These are phyloP conservation scores for Phenganax marumi DNA, from an alignment of 92 coral and sea anemone species.

Conservation along the genomic window DNA sequence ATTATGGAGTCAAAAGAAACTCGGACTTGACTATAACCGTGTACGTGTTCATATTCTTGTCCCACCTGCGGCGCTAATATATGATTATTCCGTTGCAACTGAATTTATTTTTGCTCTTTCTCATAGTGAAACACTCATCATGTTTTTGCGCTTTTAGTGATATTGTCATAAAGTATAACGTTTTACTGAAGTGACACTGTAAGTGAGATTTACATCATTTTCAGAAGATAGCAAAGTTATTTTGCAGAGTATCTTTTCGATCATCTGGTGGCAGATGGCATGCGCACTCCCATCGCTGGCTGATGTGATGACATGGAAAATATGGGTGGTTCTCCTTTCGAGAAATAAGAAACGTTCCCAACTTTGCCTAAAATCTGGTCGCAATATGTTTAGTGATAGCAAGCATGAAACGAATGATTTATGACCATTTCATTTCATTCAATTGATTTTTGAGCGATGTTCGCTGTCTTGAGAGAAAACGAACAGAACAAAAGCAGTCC, in stretches of 20 bases:
- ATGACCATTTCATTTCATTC: not conserved
- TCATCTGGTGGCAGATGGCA: not conserved
- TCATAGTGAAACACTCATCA: too few species aligned
- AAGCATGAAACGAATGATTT: not conserved
- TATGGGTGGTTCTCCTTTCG: not conserved
- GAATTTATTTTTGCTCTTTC: too few species aligned
- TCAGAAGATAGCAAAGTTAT: not conserved
- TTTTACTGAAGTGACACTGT: not conserved
- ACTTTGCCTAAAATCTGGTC: conserved; percentile 15
- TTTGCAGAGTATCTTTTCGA: not conserved
- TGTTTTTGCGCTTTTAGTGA: too few species aligned
- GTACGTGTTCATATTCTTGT: too few species aligned
- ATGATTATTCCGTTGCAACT: too few species aligned
- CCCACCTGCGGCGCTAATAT: too few species aligned
- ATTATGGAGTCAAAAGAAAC: too few species aligned
- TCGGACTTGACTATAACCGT: too few species aligned
- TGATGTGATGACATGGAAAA: not conserved
- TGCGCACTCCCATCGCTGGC: not conserved
- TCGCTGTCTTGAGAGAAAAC: not conserved
- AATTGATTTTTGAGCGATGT: not conserved
- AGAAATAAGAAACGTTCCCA: not conserved
- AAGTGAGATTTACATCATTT: not conserved
- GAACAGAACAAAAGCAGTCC: not conserved
- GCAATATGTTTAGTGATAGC: not conserved
- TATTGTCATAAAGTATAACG: too few species aligned